phyloP scores from a whole-genome alignment of 30 jellyfish, hydroid and myxozoan species.

The Aurelia aurita region DNA sequence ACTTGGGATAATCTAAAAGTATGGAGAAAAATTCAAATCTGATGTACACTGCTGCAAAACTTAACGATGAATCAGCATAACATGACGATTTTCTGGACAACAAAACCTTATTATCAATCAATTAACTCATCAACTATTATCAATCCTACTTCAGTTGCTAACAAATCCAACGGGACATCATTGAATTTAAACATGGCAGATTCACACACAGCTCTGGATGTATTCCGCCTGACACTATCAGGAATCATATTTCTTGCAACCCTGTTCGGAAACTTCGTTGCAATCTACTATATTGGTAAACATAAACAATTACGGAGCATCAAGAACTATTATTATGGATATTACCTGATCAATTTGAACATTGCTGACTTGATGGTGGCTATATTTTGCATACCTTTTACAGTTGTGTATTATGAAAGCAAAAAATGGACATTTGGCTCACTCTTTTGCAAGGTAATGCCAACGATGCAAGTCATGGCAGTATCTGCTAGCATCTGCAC shows the following conservation, averaged over 20 bases:
- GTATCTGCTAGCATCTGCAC: conserved; percentile 86
- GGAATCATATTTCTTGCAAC: conserved; percentile 54
- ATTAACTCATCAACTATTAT: too few species aligned
- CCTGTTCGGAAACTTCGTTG: conserved; percentile 60
- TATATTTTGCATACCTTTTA: conserved; percentile 75
- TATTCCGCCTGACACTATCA: conserved; percentile 62
- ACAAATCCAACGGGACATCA: too few species aligned
- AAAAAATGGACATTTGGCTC: conserved; percentile 72
- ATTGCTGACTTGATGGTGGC: conserved; percentile 74
- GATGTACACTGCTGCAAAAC: too few species aligned
- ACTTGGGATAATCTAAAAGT: too few species aligned
- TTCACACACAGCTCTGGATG: conserved; percentile 40
- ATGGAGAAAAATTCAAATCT: too few species aligned
- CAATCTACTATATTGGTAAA: conserved; percentile 46
- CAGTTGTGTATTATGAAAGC: conserved; percentile 72
- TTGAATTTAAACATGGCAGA: background rate
- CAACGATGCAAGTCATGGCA: conserved; percentile 66
- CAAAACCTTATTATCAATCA: too few species aligned
- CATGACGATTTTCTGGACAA: too few species aligned
- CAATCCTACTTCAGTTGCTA: too few species aligned
- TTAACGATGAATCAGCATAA: too few species aligned
- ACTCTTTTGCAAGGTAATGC: conserved; percentile 72
- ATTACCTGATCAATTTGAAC: conserved; percentile 73
- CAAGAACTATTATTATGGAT: conserved; percentile 82
- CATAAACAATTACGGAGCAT: conserved; percentile 72